Conservation (phyloP, 1,140 invertebrate species). For the Colletes latitarsis region DNA sequence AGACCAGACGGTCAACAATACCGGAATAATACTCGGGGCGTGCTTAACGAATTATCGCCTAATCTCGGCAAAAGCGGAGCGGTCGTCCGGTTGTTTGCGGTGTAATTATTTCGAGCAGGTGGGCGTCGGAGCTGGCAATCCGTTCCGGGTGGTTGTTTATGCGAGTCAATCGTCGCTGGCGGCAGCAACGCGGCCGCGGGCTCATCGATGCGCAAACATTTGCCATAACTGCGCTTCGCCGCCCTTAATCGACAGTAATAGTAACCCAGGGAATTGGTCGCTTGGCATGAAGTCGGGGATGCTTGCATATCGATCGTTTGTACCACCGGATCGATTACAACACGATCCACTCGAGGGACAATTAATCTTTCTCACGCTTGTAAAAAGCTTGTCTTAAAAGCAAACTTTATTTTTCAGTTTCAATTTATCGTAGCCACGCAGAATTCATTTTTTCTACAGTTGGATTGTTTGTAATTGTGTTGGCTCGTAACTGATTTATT, state of each 20-base stretch:
- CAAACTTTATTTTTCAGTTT: no score
- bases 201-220: slow-evolving; percentile 57
- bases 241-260: background rate
- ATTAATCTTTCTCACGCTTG: no score
- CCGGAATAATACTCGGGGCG: slow-evolving; percentile 14
- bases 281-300: background rate
- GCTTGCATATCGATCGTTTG: background rate
- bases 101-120: slow-evolving; percentile 68
- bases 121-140: slow-evolving; percentile 17
- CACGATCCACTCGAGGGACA: no score
- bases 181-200: slow-evolving; percentile 31
- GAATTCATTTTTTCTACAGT: no score
- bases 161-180: slow-evolving; percentile 63
- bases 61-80: slow-evolving; percentile 42
- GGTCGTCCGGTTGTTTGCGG: slow-evolving; percentile 45
- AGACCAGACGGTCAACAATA: slow-evolving; percentile 8
- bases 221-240: slow-evolving; percentile 14
- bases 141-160: slow-evolving; percentile 54
- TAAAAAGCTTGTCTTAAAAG: no score
- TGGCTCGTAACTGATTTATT: no score
- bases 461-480: no score
- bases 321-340: background rate
- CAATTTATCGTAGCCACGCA: no score
- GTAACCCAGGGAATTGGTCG: background rate
- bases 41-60: slow-evolving; percentile 56